Conservation (phyloP, 2,113 vertebrate genomes). For the Aptenodytes patagonicus region DNA sequence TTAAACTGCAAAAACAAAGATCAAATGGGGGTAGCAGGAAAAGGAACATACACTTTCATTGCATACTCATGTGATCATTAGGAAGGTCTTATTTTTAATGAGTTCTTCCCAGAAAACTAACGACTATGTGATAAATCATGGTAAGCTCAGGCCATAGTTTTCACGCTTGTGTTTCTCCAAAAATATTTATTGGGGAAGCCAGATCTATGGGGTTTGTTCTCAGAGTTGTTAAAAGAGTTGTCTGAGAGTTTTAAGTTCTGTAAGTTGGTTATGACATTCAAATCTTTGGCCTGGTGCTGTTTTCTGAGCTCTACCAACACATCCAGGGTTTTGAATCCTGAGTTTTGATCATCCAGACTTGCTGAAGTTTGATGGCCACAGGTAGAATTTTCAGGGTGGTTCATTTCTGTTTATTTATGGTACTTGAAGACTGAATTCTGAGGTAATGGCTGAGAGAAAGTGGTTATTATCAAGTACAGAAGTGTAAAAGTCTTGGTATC, state of each 20-base stretch:
- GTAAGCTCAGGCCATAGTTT: not conserved
- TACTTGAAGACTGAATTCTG: not conserved
- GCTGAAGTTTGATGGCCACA: not conserved
- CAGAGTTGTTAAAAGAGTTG: not conserved
- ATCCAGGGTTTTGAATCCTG: not conserved
- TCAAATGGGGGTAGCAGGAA: not conserved
- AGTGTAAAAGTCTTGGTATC: not conserved
- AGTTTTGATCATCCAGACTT: not conserved
- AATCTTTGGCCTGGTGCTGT: not conserved
- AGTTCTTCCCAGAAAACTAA: not conserved
- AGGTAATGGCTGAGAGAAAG: not conserved
- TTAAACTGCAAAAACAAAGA: conserved; percentile 81
- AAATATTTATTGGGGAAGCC: not conserved
- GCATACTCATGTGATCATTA: not conserved
- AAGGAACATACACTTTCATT: not conserved
- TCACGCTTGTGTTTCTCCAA: not conserved
- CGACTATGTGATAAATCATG: not conserved
- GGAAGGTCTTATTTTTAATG: not conserved
- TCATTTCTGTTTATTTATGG: not conserved
- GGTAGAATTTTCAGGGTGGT: not conserved
- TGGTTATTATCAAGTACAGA: not conserved
- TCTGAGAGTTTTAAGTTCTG: not conserved
- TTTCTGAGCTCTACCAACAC: not conserved
- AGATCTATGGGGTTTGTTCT: not conserved
- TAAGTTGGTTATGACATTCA: not conserved